Evolutionary conservation across 1,140 invertebrate genomes (phyloP).

Genomic region (Nephila pilipes): DNA sequence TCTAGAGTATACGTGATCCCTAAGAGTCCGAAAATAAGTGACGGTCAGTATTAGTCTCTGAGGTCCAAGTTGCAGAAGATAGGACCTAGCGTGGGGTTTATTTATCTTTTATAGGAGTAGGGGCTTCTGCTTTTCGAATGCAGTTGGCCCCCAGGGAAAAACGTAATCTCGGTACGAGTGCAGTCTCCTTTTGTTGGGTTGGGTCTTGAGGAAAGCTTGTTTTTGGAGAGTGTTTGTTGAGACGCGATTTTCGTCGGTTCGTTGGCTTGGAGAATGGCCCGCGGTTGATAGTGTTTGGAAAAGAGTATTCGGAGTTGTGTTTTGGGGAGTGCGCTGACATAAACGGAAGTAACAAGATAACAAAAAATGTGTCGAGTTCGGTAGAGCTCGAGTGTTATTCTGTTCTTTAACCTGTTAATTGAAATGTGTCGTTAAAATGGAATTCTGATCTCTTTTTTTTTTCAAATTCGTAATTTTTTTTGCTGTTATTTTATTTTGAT

Average conservation of each 20-base stretch:
- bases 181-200: not conserved
- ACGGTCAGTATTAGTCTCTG: not conserved
- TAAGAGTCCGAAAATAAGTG: not conserved
- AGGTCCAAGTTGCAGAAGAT: not conserved
- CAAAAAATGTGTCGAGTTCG: too few relatives aligned
- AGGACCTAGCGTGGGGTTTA: not conserved
- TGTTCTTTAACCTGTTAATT: too few relatives aligned
- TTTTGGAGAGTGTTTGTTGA: not conserved
- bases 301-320: too few relatives aligned
- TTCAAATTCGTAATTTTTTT: too few relatives aligned
- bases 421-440: too few relatives aligned
- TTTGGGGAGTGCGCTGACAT: too few relatives aligned
- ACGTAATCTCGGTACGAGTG: not conserved
- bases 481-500: too few relatives aligned
- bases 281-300: too few relatives aligned
- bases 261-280: too few relatives aligned
- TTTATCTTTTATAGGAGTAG: slow-evolving; percentile 9
- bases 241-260: not conserved
- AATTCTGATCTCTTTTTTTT: too few relatives aligned
- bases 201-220: not conserved
- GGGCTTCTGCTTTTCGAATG: not conserved
- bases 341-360: too few relatives aligned
- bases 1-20: not conserved
- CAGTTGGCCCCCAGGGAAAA: not conserved
- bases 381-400: too few relatives aligned